A percentile compares a stretch with the other conserved stretches of the same genome.
These are phyloP conservation scores for Resseliella maxima DNA, from an alignment of 2,888 invertebrate species.

Conservation along the genomic window DNA sequence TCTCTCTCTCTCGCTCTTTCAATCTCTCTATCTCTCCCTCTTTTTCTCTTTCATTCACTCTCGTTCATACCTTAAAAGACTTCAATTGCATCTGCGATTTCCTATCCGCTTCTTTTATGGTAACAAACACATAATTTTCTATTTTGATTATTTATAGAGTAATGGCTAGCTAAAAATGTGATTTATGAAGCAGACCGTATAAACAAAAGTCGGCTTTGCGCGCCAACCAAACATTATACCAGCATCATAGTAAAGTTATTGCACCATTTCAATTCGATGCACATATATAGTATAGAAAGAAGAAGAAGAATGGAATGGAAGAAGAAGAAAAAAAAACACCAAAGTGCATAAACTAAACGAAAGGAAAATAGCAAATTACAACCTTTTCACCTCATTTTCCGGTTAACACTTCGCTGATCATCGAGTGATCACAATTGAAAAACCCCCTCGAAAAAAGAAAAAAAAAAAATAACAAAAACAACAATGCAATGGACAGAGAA, in stretches of 20 bases:
- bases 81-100: constrained; percentile 45
- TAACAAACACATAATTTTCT: constrained; percentile 52
- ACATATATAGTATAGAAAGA: background rate
- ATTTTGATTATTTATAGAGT: constrained; percentile 40
- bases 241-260: background rate
- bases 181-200: constrained; percentile 34
- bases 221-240: background rate
- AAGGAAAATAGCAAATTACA: background rate
- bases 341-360: background rate
- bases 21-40: background rate
- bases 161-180: constrained; percentile 34
- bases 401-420: constrained; percentile 4
- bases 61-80: background rate
- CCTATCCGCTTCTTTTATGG: background rate
- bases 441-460: no score
- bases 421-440: constrained; percentile 51
- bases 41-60: background rate
- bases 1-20: background rate
- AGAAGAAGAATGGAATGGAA: background rate
- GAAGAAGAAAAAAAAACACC: background rate
- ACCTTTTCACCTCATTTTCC: background rate
- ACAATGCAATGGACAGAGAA: no score
- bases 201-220: background rate
- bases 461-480: no score
- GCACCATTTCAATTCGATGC: background rate